Base-by-base conservation (phyloP, 2,888 invertebrate genomes). In the Bombyx huttoni region DNA sequence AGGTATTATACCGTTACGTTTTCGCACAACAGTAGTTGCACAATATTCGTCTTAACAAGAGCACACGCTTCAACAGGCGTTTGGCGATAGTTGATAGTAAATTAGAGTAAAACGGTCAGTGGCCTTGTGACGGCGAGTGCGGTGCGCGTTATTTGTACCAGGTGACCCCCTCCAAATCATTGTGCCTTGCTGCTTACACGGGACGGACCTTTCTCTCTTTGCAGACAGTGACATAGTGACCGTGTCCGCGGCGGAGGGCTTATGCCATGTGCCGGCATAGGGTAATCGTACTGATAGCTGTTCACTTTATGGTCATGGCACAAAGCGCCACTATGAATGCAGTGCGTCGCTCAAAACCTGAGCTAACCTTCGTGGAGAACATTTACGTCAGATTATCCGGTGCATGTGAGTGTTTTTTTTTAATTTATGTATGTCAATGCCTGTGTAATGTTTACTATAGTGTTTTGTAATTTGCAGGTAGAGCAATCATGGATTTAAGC, bases 171-270 rank as follows among this genome's bases (percentile, higher is more conserved):
- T 68, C 82, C 68, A 62, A 52, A 61, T 65, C 58, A 58, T 59
- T 54, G 59, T 57, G 62, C 61, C 57, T 63, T 59, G 63, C 57
- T 58, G 62, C 56, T 63, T 60, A 69, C 62, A 59, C 65, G 65
- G 62, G 70, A 64, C 75, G 59, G 67, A 73, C 87, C 85, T 85
- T 84, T 86, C 86, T 84, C 85, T 84, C 64, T 60, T 62, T 59
- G 63, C 72, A 69, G 77, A 67, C 82, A 84, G 84, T 84, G 85
- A 76, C 82, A 83, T 69, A 79, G 84, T 83, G 82, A 80, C 85
- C 84, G 85, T 78, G 81, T 73, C 73, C 64, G 72, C 73, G 69
- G 70, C 64, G 72, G 74, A 77, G 77, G 75, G 78, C 69, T 67
- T 63, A 63, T 76, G 79, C 75, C 78, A 86, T 86, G 86, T 71